Conservation (phyloP, 92 coral and sea anemone species). For the Porites lobata region DNA sequence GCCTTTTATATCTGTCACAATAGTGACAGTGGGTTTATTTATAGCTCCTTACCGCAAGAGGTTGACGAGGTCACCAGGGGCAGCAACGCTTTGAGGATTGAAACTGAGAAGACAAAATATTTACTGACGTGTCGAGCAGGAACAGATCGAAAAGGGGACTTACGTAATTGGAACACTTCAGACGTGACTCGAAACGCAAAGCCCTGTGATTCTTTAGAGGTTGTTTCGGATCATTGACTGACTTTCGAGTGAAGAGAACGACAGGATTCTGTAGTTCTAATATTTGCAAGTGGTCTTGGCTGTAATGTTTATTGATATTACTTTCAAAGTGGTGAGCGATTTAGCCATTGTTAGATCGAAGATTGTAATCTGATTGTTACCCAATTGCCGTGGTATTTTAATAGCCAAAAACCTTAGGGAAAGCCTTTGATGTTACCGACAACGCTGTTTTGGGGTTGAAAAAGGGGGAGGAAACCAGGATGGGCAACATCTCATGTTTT, state of each 20-base stretch:
- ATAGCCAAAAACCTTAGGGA: neutral
- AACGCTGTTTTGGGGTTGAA: neutral
- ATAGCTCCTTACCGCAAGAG: slow-evolving; percentile 29
- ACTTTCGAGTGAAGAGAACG: neutral
- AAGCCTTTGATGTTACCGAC: slow-evolving; percentile 39
- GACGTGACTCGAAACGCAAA: slow-evolving; percentile 24
- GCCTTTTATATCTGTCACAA: slow-evolving; percentile 48
- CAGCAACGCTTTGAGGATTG: slow-evolving; percentile 34
- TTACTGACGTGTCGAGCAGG: slow-evolving; percentile 27
- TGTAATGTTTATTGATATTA: slow-evolving; percentile 34
- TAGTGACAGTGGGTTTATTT: slow-evolving; percentile 26
- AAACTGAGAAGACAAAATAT: slow-evolving; percentile 54
- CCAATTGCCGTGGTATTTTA: slow-evolving; percentile 34
- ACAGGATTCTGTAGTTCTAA: neutral
- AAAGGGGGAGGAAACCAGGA: neutral
- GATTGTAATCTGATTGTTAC: slow-evolving; percentile 52
- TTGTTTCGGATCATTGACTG: neutral
- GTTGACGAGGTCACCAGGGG: slow-evolving; percentile 23
- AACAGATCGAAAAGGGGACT: slow-evolving; percentile 10
- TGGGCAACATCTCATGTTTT: slow-evolving; percentile 6
- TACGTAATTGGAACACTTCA: slow-evolving; percentile 5
- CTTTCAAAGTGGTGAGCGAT: slow-evolving; percentile 42
- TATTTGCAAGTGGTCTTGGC: slow-evolving; percentile 23
- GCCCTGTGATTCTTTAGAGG: neutral
- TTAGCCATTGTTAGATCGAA: slow-evolving; percentile 20